phyloP scores from a whole-genome alignment of 2,797 vertebrate genomes.

The Semaprochilodus insignis region DNA sequence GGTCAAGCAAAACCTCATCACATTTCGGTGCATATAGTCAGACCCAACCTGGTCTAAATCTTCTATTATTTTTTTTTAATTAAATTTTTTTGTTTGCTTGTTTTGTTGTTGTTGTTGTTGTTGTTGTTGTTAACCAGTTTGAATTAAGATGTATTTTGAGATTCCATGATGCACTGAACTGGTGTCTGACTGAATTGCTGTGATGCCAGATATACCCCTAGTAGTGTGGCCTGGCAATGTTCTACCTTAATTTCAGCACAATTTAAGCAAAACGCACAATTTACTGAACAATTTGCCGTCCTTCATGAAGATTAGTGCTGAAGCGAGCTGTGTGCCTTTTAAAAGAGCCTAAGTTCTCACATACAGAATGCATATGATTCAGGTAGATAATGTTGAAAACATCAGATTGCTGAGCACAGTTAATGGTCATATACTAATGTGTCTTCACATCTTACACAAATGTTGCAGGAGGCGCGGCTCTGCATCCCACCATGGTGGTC shows the following conservation, averaged over 20 bases:
- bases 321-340: neutral
- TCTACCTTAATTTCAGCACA: neutral
- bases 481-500: constrained; percentile 8
- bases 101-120: too few relatives aligned
- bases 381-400: neutral
- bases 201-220: too few relatives aligned
- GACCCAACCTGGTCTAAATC: too few relatives aligned
- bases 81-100: too few relatives aligned
- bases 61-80: too few relatives aligned
- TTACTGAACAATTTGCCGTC: neutral
- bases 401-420: neutral
- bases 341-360: neutral
- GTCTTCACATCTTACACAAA: constrained; percentile 16
- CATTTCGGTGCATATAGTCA: too few relatives aligned
- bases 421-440: constrained; percentile 16
- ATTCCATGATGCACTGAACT: too few relatives aligned
- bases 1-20: too few relatives aligned
- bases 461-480: constrained; percentile 3
- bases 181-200: too few relatives aligned
- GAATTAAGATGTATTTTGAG: too few relatives aligned
- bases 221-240: neutral
- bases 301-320: neutral
- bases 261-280: neutral
- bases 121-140: too few relatives aligned
- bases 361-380: neutral